Conservation (phyloP, 1,140 invertebrate genomes). For the Diabrotica undecimpunctata region DNA sequence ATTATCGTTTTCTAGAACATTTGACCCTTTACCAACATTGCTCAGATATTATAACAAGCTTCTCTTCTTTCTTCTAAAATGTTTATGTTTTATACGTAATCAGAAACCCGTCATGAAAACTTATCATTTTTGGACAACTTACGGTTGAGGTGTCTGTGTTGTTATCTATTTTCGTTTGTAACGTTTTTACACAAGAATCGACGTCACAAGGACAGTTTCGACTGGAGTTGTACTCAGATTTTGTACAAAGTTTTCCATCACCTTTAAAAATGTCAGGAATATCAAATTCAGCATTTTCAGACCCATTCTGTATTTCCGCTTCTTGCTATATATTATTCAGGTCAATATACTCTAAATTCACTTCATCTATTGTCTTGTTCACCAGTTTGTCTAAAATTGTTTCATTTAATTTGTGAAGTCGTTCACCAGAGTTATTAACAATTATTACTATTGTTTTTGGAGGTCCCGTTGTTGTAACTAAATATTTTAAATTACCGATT, state of each 20-base stretch:
- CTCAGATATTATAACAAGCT: slow-evolving; percentile 20
- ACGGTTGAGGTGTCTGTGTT: background rate
- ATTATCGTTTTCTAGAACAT: slow-evolving; percentile 14
- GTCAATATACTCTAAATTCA: slow-evolving; percentile 22
- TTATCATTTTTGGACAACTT: slow-evolving; percentile 17
- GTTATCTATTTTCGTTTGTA: background rate
- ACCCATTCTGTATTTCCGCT: background rate
- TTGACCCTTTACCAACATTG: slow-evolving; percentile 5
- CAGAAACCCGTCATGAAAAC: slow-evolving; percentile 14
- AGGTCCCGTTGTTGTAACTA: background rate
- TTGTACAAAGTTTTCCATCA: slow-evolving; percentile 10
- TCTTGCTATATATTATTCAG: slow-evolving; percentile 7
- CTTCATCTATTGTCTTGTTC: slow-evolving; percentile 9
- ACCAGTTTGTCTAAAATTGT: slow-evolving; percentile 17
- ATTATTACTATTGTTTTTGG: slow-evolving; percentile 22
- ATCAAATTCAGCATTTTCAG: background rate
- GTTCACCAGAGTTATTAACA: slow-evolving; percentile 19
- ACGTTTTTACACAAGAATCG: slow-evolving; percentile 5
- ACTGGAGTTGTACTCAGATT: slow-evolving; percentile 17
- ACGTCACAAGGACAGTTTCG: slow-evolving; percentile 19
- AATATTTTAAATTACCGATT: too few species aligned
- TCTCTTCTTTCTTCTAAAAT: slow-evolving; percentile 6
- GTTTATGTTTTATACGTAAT: slow-evolving; percentile 11
- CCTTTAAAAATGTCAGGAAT: too few species aligned
- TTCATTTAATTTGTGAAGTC: slow-evolving; percentile 21